Base-by-base conservation (phyloP, 2,797 vertebrate genomes). In the Cyprinella venusta region DNA sequence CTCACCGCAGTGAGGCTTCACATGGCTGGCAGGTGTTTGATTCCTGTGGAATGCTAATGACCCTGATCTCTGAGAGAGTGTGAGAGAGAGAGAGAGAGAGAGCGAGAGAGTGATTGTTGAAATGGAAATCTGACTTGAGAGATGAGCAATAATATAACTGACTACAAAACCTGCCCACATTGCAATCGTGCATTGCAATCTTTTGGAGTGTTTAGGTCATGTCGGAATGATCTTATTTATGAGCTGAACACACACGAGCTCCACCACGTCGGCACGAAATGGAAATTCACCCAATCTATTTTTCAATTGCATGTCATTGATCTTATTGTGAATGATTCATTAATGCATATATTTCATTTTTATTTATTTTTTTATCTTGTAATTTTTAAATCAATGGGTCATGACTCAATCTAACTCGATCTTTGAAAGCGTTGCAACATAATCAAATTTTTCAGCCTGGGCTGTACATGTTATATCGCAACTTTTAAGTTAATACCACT, bases 41-140 rank as follows among this genome's bases (percentile, higher is more conserved):
- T 61, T 68, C 78, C 75, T 61, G 56, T 65, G n/a, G 83, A 82
- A 87, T 88, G 75, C 64, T 88, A 83, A 88, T 88, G 69, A 85
- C 52, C 19, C 24, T 69, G 40, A 64, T 70, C 16, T 40, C 30
- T 36, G 24, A 71, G 42, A 45, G 42, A 45, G 42, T 70, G 56
- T 18, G 19, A 77, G 56, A 72, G 50, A 13, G 79, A 33, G 36
- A 71, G 26, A n/a, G 54, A 63, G 38, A 18, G 52, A 18, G 19
- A n/a, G 54, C 48, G 40, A 12, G 38, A 13, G 42, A 0, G 6
- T 18, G 30, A 68, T 24, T 26, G 74, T 7, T 48, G 24, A 48
- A 65, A 50, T 33, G 38, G 61, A 78, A 40, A 78, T 78, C 38
- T 30, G 75, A 76, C 42, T 71, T 30, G 26, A 52, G 18, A 74